Evolutionary conservation across 1,140 invertebrate genomes (phyloP), one percentile per base, ranked within the genome.

Genomic region (Eurosta solidaginis): DNA sequence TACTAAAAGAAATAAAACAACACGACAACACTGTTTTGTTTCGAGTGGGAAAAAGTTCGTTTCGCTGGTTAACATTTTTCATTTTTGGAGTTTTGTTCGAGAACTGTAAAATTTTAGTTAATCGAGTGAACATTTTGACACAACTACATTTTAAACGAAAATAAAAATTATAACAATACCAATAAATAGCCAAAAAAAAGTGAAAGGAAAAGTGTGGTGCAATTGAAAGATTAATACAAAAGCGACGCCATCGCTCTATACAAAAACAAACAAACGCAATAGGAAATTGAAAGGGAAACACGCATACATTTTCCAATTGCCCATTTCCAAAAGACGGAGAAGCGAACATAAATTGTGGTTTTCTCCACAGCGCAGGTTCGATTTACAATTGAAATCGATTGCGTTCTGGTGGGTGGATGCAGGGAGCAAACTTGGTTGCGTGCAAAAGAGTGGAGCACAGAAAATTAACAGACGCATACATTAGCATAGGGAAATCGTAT

Each of bases 41-140:
- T 68, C 59, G 59, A 68, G 33, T 68, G 33, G 59, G 33, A 68
- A 68, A n/a, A 68, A 68, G 59, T 68, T 68, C 40, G 59, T 68
- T 68, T 68, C 59, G 59, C 33, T n/a, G 33, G 22, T 42, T 68
- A 33, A 68, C 59, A 68, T 68, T 68, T 52, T 42, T 68, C 59
- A 40, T 68, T 68, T 68, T 68, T 29, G 59, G 59, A 68, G 33
- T 68, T 68, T 68, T 68, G 59, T 68, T 68, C 59, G 59, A 68
- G 20, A 68, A 40, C 36, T 68, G 9, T 68, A 42, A 68, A 68
- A 68, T 68, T 68, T 33, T 68, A 40, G 59, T 68, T 9, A 68
- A 20, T 40, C n/a, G 59, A 68, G 59, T 68, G 36, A 68, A 68
- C 29, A 22, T 68, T 68, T 68, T 22, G 5, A 52, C 36, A 40